Conservation (phyloP, 2,888 invertebrate species). For the Fragum whitleyi region DNA sequence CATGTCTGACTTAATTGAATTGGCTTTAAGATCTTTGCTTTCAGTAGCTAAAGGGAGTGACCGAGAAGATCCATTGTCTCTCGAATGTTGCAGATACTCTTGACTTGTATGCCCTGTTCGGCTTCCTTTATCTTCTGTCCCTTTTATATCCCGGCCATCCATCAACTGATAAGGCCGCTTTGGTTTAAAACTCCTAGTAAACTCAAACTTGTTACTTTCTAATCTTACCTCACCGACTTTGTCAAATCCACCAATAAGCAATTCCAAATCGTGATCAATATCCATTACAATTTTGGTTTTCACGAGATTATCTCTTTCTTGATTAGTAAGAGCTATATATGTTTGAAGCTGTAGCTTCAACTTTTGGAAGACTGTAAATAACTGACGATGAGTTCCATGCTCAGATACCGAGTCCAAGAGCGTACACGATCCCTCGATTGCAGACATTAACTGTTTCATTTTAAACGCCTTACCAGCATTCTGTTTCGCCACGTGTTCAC, state of each 20-base stretch:
- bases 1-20: not conserved
- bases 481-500: constrained; percentile 39
- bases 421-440: constrained; percentile 51
- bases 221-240: constrained; percentile 15
- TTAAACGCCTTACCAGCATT: constrained; percentile 52
- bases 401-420: constrained; percentile 41
- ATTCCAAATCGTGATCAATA: constrained; percentile 14
- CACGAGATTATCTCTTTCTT: constrained; percentile 39
- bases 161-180: not conserved
- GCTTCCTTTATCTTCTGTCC: not conserved
- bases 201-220: not conserved
- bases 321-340: constrained; percentile 37
- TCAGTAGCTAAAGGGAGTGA: not conserved
- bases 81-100: not conserved
- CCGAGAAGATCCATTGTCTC: not conserved
- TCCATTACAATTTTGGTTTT: constrained; percentile 12
- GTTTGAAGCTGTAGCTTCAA: constrained; percentile 49
- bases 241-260: constrained; percentile 14
- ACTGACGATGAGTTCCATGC: constrained; percentile 47
- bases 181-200: not conserved
- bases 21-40: not conserved
- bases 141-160: not conserved
- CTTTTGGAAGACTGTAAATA: constrained; percentile 49
- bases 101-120: not conserved
- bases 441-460: constrained; percentile 44